These are phyloP conservation scores for Parnassius mnemosyne DNA, from an alignment of 2,888 invertebrate species.

Conservation along the genomic window DNA sequence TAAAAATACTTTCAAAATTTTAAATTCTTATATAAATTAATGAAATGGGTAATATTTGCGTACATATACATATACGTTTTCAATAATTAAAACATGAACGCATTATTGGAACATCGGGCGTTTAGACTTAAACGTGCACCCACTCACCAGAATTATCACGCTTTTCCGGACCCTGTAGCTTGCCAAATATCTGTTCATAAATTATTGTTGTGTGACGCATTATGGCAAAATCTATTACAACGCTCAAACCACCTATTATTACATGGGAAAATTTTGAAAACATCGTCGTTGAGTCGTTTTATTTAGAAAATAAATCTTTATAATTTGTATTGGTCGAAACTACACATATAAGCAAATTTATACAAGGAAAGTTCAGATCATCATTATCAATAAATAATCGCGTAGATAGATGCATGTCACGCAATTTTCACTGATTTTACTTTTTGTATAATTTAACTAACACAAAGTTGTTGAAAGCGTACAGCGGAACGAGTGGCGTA, in stretches of 20 bases:
- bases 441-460: too few relatives aligned
- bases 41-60: too few relatives aligned
- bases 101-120: conserved; percentile 37
- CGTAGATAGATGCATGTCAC: too few relatives aligned
- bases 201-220: conserved; percentile 72
- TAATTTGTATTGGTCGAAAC: background rate
- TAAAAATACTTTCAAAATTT: too few relatives aligned
- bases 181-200: conserved; percentile 73
- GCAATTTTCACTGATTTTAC: too few relatives aligned
- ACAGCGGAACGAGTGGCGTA: too few relatives aligned
- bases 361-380: too few relatives aligned
- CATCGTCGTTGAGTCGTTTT: background rate
- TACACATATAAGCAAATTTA: rapidly evolving
- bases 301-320: background rate
- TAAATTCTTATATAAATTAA: too few relatives aligned
- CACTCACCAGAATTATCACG: conserved; percentile 59
- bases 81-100: conserved; percentile 37
- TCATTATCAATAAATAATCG: too few relatives aligned
- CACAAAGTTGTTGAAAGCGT: too few relatives aligned
- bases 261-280: conserved; percentile 6
- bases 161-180: conserved; percentile 58
- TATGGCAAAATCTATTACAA: conserved; percentile 71
- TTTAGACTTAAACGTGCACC: conserved; percentile 30
- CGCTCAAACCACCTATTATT: conserved; percentile 11
- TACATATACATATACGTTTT: too few relatives aligned